Evolutionary conservation across 2,888 invertebrate species (phyloP).

Genomic region (Isotomurus palustris): DNA sequence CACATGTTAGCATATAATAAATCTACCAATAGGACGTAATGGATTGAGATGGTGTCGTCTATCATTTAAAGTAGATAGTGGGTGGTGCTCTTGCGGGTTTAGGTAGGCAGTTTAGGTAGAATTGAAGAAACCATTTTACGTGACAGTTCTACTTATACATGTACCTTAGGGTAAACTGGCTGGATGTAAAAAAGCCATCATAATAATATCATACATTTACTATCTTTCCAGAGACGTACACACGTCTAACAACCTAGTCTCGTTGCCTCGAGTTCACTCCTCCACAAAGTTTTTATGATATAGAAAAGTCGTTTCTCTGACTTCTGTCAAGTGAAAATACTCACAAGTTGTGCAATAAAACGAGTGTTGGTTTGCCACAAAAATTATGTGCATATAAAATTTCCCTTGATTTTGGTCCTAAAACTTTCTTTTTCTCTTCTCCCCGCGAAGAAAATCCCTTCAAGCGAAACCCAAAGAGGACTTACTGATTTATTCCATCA

Average conservation of each 20-base stretch:
- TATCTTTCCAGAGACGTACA: too few relatives aligned
- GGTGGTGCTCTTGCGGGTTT: too few relatives aligned
- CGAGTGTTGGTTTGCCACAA: slow-evolving; percentile 24
- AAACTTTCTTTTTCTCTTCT: not conserved
- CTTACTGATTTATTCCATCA: slow-evolving; percentile 58
- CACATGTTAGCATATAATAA: slow-evolving; percentile 17
- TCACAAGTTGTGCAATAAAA: slow-evolving; percentile 29
- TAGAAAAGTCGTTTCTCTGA: slow-evolving; percentile 25
- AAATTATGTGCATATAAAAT: slow-evolving; percentile 32
- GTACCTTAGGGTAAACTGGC: too few relatives aligned
- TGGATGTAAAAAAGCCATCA: too few relatives aligned
- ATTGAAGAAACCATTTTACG: too few relatives aligned
- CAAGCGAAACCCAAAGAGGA: not conserved
- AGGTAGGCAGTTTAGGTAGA: too few relatives aligned
- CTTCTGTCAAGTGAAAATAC: slow-evolving; percentile 18
- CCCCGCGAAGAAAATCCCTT: not conserved
- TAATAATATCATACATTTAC: too few relatives aligned
- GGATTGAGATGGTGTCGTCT: slow-evolving; percentile 21
- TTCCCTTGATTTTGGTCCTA: slow-evolving; percentile 6
- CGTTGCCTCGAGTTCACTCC: not conserved
- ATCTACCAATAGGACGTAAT: slow-evolving; percentile 23
- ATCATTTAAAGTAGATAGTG: slow-evolving; percentile 11
- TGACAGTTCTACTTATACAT: too few relatives aligned
- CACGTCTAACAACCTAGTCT: not conserved
- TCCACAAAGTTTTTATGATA: slow-evolving; percentile 23